Base-by-base conservation (phyloP, 2,113 vertebrate species). In the Channa maculata region DNA sequence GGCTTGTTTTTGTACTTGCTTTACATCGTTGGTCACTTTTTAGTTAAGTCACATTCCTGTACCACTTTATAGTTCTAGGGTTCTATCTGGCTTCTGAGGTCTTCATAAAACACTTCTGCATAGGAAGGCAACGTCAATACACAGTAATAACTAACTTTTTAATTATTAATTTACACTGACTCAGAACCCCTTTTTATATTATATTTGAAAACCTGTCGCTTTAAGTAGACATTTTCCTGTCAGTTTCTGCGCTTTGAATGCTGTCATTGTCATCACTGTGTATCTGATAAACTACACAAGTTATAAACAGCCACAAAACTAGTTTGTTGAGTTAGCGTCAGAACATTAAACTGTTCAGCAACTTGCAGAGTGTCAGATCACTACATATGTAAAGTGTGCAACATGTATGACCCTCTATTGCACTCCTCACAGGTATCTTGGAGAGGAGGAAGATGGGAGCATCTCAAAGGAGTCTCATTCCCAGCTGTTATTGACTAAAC, bases 401-500 rank as follows among this genome's bases (percentile, higher is more conserved):
- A 24, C 14, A 3, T 62, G 24, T 9, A 0, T 37, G 13, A 6
- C 2, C 6, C 49, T 44, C 4, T 58, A 7, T 39, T 8, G 2
- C 34, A 15, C 37, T 11, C 15, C 49, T 59, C 9, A 0, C 85
- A 97, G 96, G 80, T 97, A 97, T 63, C 83, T 94, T 10, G 94
- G 88, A 4, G 95, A 91, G 5, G 95, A 91, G 4, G 94, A 92
- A 14, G 90, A 94, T 6, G 76, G 84, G 9, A 63, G 11, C 8
- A 50, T 72, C 70, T 78, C 79, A 0, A 82, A 70, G 24, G 81
- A 92, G 67, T 86, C 90, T 0, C 91, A 91, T 2, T 93, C 96
- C 3, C 94, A 93, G 79, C 82, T 52, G 0, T 88, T 98, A 53
- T 90, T 98, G 62, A 91, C 93, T 57, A 94, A 93, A 80, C 94